phyloP scores from a whole-genome alignment of 2,888 invertebrate genomes.

The Pterostichus niger region DNA sequence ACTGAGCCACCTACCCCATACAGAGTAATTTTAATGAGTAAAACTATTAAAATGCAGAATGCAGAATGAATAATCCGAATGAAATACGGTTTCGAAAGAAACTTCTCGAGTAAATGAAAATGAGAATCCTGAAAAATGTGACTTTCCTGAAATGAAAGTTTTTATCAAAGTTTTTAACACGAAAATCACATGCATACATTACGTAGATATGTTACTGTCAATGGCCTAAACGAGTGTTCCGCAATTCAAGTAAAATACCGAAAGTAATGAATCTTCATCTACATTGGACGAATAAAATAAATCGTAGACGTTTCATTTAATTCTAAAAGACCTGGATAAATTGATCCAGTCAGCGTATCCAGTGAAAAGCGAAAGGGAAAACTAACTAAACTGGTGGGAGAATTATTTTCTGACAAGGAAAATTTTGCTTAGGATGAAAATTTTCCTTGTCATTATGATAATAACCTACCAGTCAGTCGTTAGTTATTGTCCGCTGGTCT shows the following conservation, averaged over 20 bases:
- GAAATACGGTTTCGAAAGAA: too few relatives aligned
- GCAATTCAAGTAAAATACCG: constrained; percentile 26
- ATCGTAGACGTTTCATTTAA: constrained; percentile 29
- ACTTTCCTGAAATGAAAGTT: neutral
- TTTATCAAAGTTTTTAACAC: neutral
- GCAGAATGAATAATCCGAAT: too few relatives aligned
- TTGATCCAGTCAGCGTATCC: constrained; percentile 9
- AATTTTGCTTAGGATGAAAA: constrained; percentile 30
- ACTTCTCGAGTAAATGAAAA: too few relatives aligned
- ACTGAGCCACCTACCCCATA: too few relatives aligned
- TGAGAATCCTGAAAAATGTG: neutral
- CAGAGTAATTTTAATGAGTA: too few relatives aligned
- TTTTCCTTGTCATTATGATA: constrained; percentile 33
- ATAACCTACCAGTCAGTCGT: constrained; percentile 10
- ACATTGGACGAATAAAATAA: constrained; percentile 9
- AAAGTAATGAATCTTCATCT: constrained; percentile 37
- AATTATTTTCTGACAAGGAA: neutral
- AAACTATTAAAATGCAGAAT: too few relatives aligned
- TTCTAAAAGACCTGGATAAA: constrained; percentile 18
- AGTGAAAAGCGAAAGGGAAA: constrained; percentile 28
- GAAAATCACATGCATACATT: constrained; percentile 19
- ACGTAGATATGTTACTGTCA: constrained; percentile 27
- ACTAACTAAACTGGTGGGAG: neutral
- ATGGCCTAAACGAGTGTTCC: constrained; percentile 22
- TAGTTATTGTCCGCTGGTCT: constrained; percentile 23